phyloP scores from a whole-genome alignment of 2,888 invertebrate genomes.

The Tridacna crocea region DNA sequence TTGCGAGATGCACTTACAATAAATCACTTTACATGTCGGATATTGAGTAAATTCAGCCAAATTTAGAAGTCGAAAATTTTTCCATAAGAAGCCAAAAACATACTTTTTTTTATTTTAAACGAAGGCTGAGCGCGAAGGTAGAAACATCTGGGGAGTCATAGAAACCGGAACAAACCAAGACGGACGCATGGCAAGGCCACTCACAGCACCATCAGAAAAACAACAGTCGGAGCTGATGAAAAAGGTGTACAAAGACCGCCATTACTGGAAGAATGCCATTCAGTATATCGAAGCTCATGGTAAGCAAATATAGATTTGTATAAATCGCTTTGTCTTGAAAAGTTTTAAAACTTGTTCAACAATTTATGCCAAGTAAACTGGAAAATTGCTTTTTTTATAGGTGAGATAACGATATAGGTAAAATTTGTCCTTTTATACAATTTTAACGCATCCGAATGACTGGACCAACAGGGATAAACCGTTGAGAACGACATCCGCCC shows the following conservation, averaged over 20 bases:
- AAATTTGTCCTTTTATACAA: background rate
- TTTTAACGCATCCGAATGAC: background rate
- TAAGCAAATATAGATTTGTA: slow-evolving; percentile 19
- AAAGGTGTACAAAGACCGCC: slow-evolving; percentile 43
- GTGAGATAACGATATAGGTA: background rate
- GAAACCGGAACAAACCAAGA: slow-evolving; percentile 65
- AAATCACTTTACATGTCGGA: too few species aligned
- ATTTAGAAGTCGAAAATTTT: too few species aligned
- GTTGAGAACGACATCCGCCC: background rate
- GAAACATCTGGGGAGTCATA: slow-evolving; percentile 66
- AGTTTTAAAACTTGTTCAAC: background rate
- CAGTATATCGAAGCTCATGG: slow-evolving; percentile 72
- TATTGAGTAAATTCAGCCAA: too few species aligned
- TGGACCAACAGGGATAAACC: background rate
- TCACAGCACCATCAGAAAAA: slow-evolving; percentile 63
- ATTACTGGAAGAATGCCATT: slow-evolving; percentile 44
- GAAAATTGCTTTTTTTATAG: background rate
- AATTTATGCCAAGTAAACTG: background rate
- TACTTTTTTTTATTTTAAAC: background rate
- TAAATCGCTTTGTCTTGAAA: background rate
- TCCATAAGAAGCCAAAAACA: background rate
- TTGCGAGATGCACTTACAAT: background rate
- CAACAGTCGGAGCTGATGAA: slow-evolving; percentile 60
- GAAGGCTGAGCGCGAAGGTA: slow-evolving; percentile 63
- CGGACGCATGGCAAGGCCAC: slow-evolving; percentile 63